Conservation (phyloP, 1,140 invertebrate genomes). For the Solenopsis fugax region DNA sequence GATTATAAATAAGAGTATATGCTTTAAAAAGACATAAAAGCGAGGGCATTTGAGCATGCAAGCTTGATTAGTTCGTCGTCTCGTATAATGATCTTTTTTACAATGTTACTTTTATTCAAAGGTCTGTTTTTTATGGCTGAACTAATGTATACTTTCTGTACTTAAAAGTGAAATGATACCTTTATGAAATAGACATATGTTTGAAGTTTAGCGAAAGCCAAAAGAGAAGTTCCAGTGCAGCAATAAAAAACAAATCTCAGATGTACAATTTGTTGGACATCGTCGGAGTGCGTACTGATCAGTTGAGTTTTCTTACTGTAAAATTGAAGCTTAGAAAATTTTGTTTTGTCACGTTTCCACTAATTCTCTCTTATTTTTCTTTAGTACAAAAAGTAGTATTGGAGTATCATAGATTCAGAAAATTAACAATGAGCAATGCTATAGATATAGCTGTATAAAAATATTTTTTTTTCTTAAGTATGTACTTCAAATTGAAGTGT, state of each 20-base stretch:
- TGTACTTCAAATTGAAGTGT: too few relatives aligned
- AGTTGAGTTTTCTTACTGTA: slow-evolving; percentile 40
- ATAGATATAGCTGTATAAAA: not conserved
- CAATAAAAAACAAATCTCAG: slow-evolving; percentile 75
- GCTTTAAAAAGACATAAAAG: slow-evolving; percentile 36
- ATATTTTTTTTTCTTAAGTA: not conserved
- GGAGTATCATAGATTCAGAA: not conserved
- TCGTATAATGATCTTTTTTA: slow-evolving; percentile 72
- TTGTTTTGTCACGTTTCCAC: slow-evolving; percentile 16
- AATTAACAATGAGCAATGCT: not conserved
- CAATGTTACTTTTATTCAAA: slow-evolving; percentile 72
- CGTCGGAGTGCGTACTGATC: slow-evolving; percentile 85
- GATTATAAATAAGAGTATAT: slow-evolving; percentile 27
- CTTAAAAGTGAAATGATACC: too few relatives aligned
- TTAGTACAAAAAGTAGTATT: not conserved
- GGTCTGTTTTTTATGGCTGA: too few relatives aligned
- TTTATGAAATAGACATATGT: too few relatives aligned
- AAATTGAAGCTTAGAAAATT: not conserved
- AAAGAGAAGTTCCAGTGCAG: too few relatives aligned
- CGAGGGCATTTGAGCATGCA: slow-evolving; percentile 72
- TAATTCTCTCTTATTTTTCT: not conserved
- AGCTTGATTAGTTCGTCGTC: slow-evolving; percentile 62
- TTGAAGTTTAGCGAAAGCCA: too few relatives aligned
- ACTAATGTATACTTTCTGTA: too few relatives aligned
- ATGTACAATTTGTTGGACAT: slow-evolving; percentile 89